phyloP scores from a whole-genome alignment of 2,888 invertebrate species.

The Cephonodes hylas region DNA sequence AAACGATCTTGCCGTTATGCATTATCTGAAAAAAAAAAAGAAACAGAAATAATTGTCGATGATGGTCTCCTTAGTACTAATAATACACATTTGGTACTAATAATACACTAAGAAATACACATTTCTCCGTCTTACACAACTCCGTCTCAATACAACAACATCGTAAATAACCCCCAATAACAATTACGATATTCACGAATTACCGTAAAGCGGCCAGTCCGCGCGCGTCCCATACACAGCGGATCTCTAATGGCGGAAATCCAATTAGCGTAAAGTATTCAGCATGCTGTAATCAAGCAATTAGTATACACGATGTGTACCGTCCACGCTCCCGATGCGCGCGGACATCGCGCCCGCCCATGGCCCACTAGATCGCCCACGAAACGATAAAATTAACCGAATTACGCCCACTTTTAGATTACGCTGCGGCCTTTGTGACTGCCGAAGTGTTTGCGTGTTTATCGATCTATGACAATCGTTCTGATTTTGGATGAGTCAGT shows the following conservation, averaged over 20 bases:
- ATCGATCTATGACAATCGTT: background rate
- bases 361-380: background rate
- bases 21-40: too few relatives aligned
- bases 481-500: too few relatives aligned
- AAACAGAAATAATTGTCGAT: too few relatives aligned
- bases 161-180: background rate
- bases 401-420: constrained; percentile 12
- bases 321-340: constrained; percentile 26
- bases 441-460: background rate
- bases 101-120: too few relatives aligned
- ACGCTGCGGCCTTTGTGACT: background rate
- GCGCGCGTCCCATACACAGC: too few relatives aligned
- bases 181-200: background rate
- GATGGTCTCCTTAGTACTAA: too few relatives aligned
- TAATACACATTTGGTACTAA: too few relatives aligned
- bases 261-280: constrained; percentile 31
- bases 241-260: constrained; percentile 19
- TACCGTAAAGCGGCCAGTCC: too few relatives aligned
- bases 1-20: too few relatives aligned
- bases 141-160: too few relatives aligned
- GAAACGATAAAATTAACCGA: constrained; percentile 12
- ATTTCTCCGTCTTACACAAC: too few relatives aligned
- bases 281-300: constrained; percentile 32
- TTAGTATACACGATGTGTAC: constrained; percentile 29
- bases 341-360: background rate